These are phyloP conservation scores for Coregonus clupeaformis DNA, from an alignment of 2,113 vertebrate genomes.

Conservation along the genomic window DNA sequence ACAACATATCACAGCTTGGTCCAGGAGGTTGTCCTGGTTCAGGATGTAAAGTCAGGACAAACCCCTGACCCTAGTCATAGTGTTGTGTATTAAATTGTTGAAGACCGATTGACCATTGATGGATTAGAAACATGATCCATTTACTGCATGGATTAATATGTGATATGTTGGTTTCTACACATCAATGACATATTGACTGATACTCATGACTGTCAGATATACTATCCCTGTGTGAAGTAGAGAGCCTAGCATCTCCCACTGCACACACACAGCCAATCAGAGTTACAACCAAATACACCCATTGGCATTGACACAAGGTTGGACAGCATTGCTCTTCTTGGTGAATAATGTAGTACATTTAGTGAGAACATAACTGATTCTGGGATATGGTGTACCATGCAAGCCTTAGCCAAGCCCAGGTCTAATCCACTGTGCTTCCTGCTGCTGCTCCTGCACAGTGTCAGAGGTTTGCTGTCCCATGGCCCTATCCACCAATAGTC, in stretches of 20 bases:
- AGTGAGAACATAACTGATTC: constrained; percentile 1
- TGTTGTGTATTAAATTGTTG: not conserved
- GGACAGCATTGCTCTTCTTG: not conserved
- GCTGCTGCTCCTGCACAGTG: constrained; percentile 12
- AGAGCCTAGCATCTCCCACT: not conserved
- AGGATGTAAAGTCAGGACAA: no score
- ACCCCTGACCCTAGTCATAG: not conserved
- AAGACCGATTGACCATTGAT: not conserved
- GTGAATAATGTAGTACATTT: constrained; percentile 3
- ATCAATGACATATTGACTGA: not conserved
- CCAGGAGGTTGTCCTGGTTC: no score
- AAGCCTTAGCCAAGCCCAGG: constrained; percentile 17
- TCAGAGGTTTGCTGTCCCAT: no score
- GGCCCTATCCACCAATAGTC: no score
- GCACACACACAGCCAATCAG: not conserved
- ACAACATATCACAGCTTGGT: not conserved
- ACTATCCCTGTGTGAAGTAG: not conserved
- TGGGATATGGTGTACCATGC: constrained; percentile 16
- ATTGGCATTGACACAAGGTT: constrained; percentile 2
- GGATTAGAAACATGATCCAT: not conserved
- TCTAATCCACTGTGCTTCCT: constrained; percentile 16
- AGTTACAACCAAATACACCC: not conserved
- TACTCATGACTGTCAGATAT: no score
- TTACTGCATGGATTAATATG: not conserved
- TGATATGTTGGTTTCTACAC: not conserved